These are phyloP conservation scores for Acrossocheilus fasciatus DNA, from an alignment of 2,797 vertebrate species.

Conservation along the genomic window DNA sequence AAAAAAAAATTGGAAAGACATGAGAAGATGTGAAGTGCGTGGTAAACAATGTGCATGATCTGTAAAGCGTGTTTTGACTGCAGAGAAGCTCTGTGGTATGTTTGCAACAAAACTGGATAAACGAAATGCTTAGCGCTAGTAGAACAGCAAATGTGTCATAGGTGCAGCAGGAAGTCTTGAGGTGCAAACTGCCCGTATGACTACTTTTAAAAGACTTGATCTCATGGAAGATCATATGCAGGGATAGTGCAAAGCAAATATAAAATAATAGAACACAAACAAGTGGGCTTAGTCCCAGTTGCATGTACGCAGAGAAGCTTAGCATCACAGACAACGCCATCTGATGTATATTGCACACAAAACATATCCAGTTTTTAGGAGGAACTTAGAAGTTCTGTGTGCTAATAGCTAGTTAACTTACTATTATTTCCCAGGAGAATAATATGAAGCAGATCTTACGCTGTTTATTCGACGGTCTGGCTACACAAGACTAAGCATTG, in stretches of 20 bases:
- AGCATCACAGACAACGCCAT: background rate
- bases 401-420: background rate
- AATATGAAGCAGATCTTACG: background rate
- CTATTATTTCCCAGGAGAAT: background rate
- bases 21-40: slow-evolving; percentile 27
- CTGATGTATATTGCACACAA: background rate
- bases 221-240: background rate
- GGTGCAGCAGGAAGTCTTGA: background rate
- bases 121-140: background rate
- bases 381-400: background rate
- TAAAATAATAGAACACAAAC: background rate
- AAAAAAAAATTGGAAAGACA: slow-evolving; percentile 30
- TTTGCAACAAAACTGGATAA: slow-evolving; percentile 35
- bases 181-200: background rate
- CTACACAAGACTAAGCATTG: background rate
- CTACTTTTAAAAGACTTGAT: background rate
- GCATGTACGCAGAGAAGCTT: background rate
- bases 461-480: background rate
- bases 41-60: slow-evolving; percentile 49
- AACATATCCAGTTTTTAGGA: background rate
- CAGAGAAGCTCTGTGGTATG: background rate
- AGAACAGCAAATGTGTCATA: background rate
- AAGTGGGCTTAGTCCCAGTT: background rate
- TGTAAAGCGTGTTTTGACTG: slow-evolving; percentile 45
- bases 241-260: slow-evolving; percentile 7